A percentile compares a stretch with the other conserved stretches of the same genome.
phyloP scores from a whole-genome alignment of 2,797 vertebrate genomes.

The Varecia variegata region DNA sequence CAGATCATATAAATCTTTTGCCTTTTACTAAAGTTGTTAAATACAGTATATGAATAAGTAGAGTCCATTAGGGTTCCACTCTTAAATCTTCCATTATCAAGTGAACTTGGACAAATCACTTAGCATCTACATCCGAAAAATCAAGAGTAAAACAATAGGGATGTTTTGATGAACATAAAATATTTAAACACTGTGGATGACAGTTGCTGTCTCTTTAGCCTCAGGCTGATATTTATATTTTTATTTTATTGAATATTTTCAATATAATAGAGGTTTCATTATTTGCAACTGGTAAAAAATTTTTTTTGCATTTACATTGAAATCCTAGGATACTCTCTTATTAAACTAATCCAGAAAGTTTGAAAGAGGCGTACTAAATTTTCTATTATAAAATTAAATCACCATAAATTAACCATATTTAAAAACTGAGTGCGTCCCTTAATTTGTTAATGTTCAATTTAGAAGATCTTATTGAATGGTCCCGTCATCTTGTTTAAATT shows the following conservation, averaged over 20 bases:
- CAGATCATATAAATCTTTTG: too few species aligned
- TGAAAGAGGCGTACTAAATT: background rate
- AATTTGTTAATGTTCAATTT: background rate
- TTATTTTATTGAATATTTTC: conserved; percentile 1
- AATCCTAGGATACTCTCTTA: background rate
- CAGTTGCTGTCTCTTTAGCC: background rate
- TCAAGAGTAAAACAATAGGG: background rate
- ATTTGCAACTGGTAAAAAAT: background rate
- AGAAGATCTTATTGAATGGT: background rate
- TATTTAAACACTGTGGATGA: background rate
- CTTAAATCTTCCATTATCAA: background rate
- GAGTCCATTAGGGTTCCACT: background rate
- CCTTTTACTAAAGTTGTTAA: background rate
- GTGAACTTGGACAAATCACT: background rate
- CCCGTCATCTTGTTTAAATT: background rate
- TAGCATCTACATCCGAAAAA: background rate
- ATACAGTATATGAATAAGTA: background rate
- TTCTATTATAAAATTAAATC: background rate
- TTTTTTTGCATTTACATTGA: background rate
- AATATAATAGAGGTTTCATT: background rate
- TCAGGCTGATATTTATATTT: background rate
- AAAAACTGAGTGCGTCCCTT: background rate
- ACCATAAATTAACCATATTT: background rate
- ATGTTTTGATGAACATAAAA: background rate
- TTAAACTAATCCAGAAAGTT: background rate